Evolutionary conservation across 1,140 invertebrate genomes (phyloP).

Genomic region (Trichomalopsis sarcophagae): DNA sequence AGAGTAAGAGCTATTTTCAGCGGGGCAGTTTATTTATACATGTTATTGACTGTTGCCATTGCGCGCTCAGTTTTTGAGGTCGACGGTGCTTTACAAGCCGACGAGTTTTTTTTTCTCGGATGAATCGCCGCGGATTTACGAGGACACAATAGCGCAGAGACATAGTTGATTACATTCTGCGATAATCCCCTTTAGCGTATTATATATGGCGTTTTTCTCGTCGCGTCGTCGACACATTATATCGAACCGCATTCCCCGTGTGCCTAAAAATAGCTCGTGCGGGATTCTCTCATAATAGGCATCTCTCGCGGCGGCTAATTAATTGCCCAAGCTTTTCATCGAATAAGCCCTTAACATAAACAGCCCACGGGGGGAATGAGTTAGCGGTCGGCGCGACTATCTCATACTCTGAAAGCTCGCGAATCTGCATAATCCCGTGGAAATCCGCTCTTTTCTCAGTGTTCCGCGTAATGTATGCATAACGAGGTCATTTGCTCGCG

Average conservation of each 20-base stretch:
- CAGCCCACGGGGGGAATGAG: not conserved
- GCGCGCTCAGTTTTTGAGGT: not conserved
- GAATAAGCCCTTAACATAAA: conserved; percentile 1
- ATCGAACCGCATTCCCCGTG: not conserved
- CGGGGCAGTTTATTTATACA: not conserved
- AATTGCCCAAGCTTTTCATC: conserved; percentile 16
- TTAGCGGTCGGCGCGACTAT: not conserved
- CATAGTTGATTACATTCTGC: too few relatives aligned
- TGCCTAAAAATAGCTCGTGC: not conserved
- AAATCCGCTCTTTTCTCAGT: conserved; percentile 16
- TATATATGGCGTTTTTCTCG: too few relatives aligned
- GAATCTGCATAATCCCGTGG: conserved; percentile 32
- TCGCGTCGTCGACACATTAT: too few relatives aligned
- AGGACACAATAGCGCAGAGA: too few relatives aligned
- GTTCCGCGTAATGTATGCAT: conserved; percentile 27
- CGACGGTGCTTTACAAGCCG: not conserved
- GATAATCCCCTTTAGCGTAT: too few relatives aligned
- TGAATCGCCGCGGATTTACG: not conserved
- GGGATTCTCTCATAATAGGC: not conserved
- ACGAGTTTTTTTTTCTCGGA: not conserved
- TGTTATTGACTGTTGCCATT: not conserved
- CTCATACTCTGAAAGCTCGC: not conserved
- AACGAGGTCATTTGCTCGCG: conserved; percentile 27
- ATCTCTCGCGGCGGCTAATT: conserved; percentile 1
- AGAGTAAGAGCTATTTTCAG: conserved; percentile 14